Conservation (phyloP, 1,140 invertebrate genomes). For the Papilio aristodemus region DNA sequence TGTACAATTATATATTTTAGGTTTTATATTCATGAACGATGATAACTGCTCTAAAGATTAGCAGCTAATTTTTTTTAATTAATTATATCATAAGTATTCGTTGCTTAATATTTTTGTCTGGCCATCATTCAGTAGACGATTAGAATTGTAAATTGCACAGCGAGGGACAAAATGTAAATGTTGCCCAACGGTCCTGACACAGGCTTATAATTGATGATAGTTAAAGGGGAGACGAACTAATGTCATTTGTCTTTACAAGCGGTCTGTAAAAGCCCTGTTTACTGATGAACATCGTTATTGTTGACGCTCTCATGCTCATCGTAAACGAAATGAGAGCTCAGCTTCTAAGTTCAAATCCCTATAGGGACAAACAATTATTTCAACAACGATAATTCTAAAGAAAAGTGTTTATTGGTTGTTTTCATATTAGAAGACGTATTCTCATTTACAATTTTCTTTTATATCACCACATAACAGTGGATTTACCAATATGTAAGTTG, state of each 20-base stretch:
- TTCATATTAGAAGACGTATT: too few relatives aligned
- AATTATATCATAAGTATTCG: not conserved
- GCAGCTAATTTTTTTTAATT: too few relatives aligned
- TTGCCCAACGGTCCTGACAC: not conserved
- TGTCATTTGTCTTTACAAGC: conserved; percentile 24
- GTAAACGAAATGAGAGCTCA: not conserved
- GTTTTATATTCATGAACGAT: not conserved
- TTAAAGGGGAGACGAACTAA: conserved; percentile 9
- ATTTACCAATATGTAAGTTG: too few relatives aligned
- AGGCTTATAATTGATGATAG: not conserved
- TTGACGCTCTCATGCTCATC: not conserved
- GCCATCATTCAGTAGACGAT: not conserved
- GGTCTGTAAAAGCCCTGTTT: not conserved
- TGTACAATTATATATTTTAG: too few relatives aligned
- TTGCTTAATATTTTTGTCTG: not conserved
- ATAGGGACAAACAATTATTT: not conserved
- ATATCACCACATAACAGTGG: too few relatives aligned
- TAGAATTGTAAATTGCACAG: conserved; percentile 22
- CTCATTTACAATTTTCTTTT: too few relatives aligned
- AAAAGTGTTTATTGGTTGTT: too few relatives aligned
- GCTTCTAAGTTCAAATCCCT: not conserved
- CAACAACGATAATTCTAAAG: too few relatives aligned
- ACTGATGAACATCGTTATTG: not conserved
- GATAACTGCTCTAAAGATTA: too few relatives aligned
- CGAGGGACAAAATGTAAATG: conserved; percentile 10